Evolutionary conservation across 2,797 vertebrate genomes (phyloP), one percentile per base, ranked within the genome.

Genomic region (Choloepus didactylus): DNA sequence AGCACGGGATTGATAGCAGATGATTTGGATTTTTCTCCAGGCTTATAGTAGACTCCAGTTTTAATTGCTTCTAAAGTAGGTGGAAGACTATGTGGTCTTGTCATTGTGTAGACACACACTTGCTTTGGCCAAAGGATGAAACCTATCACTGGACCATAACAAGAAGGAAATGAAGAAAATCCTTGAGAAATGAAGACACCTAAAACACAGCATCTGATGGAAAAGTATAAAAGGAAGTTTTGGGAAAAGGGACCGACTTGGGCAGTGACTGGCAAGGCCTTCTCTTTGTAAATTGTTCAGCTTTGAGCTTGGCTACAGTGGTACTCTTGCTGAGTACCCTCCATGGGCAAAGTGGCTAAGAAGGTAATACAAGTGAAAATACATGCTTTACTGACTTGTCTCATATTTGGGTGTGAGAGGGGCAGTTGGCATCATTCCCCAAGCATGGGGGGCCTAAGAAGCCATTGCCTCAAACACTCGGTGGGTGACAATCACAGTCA

Each of bases 51-150:
- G 15, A 85, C 18, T 35, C 51, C 85, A n/a, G 64, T 38, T 93
- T 93, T 84, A 86, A 64, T 80, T 80, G 21, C 25, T 92, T 82
- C 21, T 79, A 70, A 87, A 80, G 16, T 6, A n/a, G 31, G 23
- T 87, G n/a, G 35, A 67, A 35, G 27, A 21, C 87, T 89, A 35
- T 38, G 5, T 89, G 31, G 5, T 6, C 21, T 38, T 87, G 8
- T 93, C 16, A 54, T 44, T 41, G 6, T 4, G 6, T 41, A n/a
- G 31, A 51, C 21, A 31, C 1, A 51, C 6, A 81, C 23, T 85
- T 80, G 27, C 6, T n/a, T 85, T 91, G 60, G 41, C n/a, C 72
- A 67, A 67, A 60, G n/a, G 1, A 66, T 66, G 12, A 15, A 66
- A 31, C 31, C 35, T 6, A 29, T 51, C 46, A 44, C 35, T 49